Evolutionary conservation across 2,888 invertebrate species (phyloP).

Genomic region (Lathronympha strigana): DNA sequence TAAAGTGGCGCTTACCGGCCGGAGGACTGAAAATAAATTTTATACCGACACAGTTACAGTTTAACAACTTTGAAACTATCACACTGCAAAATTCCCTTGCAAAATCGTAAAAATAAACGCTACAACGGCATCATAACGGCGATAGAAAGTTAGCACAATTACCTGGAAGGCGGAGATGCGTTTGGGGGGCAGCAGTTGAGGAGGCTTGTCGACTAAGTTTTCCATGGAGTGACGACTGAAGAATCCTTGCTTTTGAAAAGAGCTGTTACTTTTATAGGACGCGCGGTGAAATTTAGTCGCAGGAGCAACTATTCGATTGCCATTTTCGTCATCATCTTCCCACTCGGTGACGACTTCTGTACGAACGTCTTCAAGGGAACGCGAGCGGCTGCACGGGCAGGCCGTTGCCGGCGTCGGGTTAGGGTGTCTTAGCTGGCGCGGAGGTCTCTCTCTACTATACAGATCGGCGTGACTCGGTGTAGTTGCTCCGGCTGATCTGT

Average conservation of each 20-base stretch:
- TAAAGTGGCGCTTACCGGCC: too few species aligned
- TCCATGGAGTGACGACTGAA: conserved; percentile 88
- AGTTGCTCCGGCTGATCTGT: conserved; percentile 87
- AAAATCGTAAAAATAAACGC: conserved; percentile 50
- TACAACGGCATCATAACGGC: conserved; percentile 58
- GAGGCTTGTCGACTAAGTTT: conserved; percentile 85
- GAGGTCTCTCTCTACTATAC: conserved; percentile 68
- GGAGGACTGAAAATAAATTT: conserved; percentile 50
- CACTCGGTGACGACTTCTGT: conserved; percentile 86
- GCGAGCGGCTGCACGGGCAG: conserved; percentile 87
- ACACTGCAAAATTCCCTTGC: conserved; percentile 47
- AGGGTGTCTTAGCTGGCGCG: conserved; percentile 74
- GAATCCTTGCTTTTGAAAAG: conserved; percentile 77
- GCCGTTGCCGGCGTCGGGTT: conserved; percentile 65
- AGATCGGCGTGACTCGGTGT: conserved; percentile 70
- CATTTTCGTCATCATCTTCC: conserved; percentile 87
- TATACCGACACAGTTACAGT: conserved; percentile 48
- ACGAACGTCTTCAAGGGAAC: conserved; percentile 89
- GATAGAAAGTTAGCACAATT: conserved; percentile 71
- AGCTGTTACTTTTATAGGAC: conserved; percentile 65
- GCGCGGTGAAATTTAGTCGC: conserved; percentile 77
- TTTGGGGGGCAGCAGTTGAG: conserved; percentile 79
- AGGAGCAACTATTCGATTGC: conserved; percentile 82
- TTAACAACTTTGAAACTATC: conserved; percentile 46
- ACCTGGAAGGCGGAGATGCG: conserved; percentile 84